Base-by-base conservation (phyloP, 2,888 invertebrate genomes). In the Rhagonycha fulva region DNA sequence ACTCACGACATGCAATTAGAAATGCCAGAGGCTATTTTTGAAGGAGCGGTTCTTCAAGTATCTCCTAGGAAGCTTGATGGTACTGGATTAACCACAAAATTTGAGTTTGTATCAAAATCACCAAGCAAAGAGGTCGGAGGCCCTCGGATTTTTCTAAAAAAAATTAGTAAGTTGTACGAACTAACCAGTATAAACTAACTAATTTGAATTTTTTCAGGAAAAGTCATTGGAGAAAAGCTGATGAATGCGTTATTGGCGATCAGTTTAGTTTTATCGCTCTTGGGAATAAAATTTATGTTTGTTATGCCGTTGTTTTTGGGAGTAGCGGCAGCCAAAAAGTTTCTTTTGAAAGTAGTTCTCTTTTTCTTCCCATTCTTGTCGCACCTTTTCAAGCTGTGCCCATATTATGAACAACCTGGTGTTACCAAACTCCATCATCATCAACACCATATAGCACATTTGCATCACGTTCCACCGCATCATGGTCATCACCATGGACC, bases 381-480 rank as follows among this genome's bases (percentile, higher is more conserved):
- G 73, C 94, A 95, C 85, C 91, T 96, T 77, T 96, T 96, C 89
- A 96, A 95, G 86, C 89, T 96, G 14, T 96, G 96, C 87, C 94
- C 95, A 5, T 94, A 94, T 89, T 95, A 95, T 83, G 94, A 95
- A 80, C 92, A 93, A 82, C 93, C 66, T 0, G 24, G 94, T 82
- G 90, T 91, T 14, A 93, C 94, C 66, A 95, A 95, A 84, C 94
- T 90, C 83, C 95, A 96, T 86, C 95, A 95, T 82, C 95, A 95
- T 84, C 94, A 94, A 84, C 95, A 95, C 85, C 90, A 94, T 88
- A 92, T 95, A 76, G 93, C 94, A 61, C 95, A 95, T 88, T 93
- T 93, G 82, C 93, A 95, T 87, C 93, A 93, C 78, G 90, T 92
- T 9, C 80, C 81, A 4, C 87, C 87, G 30, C 79, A 84, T 4